phyloP scores from a whole-genome alignment of 2,888 invertebrate genomes.

The Lymantria monacha region DNA sequence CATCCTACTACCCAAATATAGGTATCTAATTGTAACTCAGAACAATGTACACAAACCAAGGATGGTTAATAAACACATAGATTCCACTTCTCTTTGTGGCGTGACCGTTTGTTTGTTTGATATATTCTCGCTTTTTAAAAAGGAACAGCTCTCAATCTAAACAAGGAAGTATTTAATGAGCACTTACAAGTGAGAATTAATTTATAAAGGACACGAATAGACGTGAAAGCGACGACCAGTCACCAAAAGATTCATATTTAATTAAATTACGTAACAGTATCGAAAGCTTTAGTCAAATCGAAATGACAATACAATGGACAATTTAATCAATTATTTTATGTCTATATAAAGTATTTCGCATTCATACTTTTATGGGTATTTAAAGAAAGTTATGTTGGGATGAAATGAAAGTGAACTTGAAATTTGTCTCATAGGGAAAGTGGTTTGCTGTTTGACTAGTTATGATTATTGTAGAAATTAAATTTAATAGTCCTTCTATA shows the following conservation, averaged over 20 bases:
- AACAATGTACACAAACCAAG: too few relatives aligned
- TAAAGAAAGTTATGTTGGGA: slow-evolving; percentile 17
- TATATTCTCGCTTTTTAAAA: slow-evolving; percentile 1
- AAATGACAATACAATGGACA: slow-evolving; percentile 36
- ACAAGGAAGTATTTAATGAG: slow-evolving; percentile 11
- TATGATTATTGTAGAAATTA: slow-evolving; percentile 1
- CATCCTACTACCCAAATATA: too few relatives aligned
- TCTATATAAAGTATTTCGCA: slow-evolving; percentile 17
- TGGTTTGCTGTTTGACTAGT: slow-evolving; percentile 3
- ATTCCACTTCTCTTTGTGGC: not conserved
- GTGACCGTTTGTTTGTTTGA: not conserved
- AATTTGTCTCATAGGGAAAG: slow-evolving; percentile 4
- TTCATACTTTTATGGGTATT: slow-evolving; percentile 11
- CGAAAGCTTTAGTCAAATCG: slow-evolving; percentile 31
- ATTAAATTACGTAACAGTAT: slow-evolving; percentile 24
- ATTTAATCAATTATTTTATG: slow-evolving; percentile 24
- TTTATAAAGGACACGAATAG: slow-evolving; percentile 13
- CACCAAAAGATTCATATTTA: slow-evolving; percentile 11
- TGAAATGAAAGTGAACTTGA: slow-evolving; percentile 14
- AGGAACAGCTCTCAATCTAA: slow-evolving; percentile 11
- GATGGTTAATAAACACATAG: too few relatives aligned
- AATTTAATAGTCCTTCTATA: too few relatives aligned
- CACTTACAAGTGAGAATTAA: slow-evolving; percentile 4
- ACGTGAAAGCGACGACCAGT: slow-evolving; percentile 24
- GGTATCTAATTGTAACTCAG: too few relatives aligned